phyloP scores from a whole-genome alignment of 1,140 invertebrate species.

The Galendromus occidentalis region DNA sequence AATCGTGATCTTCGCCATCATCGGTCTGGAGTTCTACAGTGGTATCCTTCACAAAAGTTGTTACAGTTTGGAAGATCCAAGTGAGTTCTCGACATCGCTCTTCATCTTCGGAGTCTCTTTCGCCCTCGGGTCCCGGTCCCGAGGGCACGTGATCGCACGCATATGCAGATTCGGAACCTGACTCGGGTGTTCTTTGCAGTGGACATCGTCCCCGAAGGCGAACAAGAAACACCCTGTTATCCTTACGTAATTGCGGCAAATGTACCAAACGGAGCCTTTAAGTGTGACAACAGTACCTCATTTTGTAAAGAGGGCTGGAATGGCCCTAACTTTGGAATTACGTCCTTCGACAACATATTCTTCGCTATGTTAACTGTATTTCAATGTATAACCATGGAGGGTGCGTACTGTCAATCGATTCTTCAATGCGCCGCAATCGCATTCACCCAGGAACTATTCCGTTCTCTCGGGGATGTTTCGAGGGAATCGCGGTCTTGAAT shows the following conservation, averaged over 20 bases:
- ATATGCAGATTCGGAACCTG: too few species aligned
- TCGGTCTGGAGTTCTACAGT: constrained; percentile 99
- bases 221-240: constrained; percentile 64
- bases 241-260: constrained; percentile 43
- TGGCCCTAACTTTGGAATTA: constrained; percentile 96
- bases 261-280: constrained; percentile 53
- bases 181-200: constrained; percentile 33
- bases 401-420: background rate
- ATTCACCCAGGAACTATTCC: too few species aligned
- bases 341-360: constrained; percentile 99
- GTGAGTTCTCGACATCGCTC: constrained; percentile 37
- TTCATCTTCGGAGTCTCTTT: background rate
- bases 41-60: constrained; percentile 97
- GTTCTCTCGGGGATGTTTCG: too few species aligned
- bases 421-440: too few species aligned
- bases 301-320: constrained; percentile 77
- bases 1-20: constrained; percentile 99
- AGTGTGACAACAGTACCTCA: constrained; percentile 56
- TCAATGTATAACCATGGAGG: constrained; percentile 99
- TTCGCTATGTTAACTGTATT: constrained; percentile 99
- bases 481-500: too few species aligned
- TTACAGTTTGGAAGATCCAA: constrained; percentile 82
- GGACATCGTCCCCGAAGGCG: constrained; percentile 68
- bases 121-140: background rate
- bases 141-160: too few species aligned